Evolutionary conservation across 2,113 vertebrate genomes (phyloP).

Genomic region (Bostrychus sinensis): DNA sequence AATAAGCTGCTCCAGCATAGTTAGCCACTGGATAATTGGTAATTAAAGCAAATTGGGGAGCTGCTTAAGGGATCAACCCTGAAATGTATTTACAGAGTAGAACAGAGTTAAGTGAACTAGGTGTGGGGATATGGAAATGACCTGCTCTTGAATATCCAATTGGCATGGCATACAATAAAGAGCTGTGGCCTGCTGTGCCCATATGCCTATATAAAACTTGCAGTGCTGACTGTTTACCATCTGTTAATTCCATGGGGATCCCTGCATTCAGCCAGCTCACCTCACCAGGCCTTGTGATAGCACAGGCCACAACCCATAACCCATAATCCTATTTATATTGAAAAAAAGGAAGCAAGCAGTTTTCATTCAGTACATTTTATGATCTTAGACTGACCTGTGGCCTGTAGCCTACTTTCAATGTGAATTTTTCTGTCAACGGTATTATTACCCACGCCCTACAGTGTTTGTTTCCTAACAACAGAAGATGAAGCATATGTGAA

Average conservation of each 20-base stretch:
- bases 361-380: conserved; percentile 20
- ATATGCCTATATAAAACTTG: conserved; percentile 54
- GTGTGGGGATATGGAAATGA: neutral
- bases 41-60: conserved; percentile 29
- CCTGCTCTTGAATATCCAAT: neutral
- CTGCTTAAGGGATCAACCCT: conserved; percentile 13
- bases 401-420: neutral
- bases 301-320: conserved; percentile 54
- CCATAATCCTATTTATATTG: conserved; percentile 32
- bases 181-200: conserved; percentile 22
- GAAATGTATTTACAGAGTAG: conserved; percentile 1
- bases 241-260: conserved; percentile 61
- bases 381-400: conserved; percentile 36
- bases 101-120: conserved; percentile 11
- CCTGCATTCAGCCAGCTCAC: conserved; percentile 44
- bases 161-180: conserved; percentile 36
- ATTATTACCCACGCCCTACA: conserved; percentile 69
- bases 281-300: conserved; percentile 63
- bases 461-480: too few species aligned
- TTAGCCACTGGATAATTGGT: conserved; percentile 9
- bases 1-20: conserved; percentile 37
- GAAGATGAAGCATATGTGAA: conserved; percentile 79
- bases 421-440: conserved; percentile 76
- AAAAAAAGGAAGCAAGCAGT: conserved; percentile 42
- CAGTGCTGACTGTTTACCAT: conserved; percentile 65